phyloP scores from a whole-genome alignment of 2,113 vertebrate species.

The Odontophorus gujanensis region DNA sequence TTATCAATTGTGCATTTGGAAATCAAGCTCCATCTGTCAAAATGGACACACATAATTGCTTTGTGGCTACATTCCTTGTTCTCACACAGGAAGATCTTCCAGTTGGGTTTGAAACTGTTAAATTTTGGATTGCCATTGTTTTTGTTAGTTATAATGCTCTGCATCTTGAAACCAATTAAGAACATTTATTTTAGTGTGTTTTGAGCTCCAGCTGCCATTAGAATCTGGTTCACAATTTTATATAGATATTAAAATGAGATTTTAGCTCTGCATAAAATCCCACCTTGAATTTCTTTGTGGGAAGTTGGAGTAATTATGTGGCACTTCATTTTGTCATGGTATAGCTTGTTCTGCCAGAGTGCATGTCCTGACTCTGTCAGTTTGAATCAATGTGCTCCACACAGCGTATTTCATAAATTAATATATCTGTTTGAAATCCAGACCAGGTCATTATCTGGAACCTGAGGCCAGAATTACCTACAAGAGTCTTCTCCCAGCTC shows the following conservation, averaged over 20 bases:
- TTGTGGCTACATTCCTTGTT: neutral
- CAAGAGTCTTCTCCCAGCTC: neutral
- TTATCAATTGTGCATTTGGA: neutral
- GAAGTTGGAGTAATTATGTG: neutral
- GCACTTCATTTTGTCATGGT: neutral
- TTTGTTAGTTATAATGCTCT: neutral
- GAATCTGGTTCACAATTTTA: neutral
- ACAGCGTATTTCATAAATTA: neutral
- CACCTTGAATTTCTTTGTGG: neutral
- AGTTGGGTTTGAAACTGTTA: neutral
- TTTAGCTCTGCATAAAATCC: neutral
- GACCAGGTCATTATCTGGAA: neutral
- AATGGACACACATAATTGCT: rapidly evolving
- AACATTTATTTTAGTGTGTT: neutral
- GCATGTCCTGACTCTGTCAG: neutral
- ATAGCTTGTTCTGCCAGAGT: neutral
- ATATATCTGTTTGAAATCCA: neutral
- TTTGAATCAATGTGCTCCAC: rapidly evolving
- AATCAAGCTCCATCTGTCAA: neutral
- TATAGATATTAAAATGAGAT: neutral
- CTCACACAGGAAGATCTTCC: neutral
- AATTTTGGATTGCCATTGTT: neutral
- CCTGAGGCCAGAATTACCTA: neutral
- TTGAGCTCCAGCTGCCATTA: neutral
- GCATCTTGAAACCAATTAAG: neutral